Base-by-base conservation (phyloP, 2,888 invertebrate genomes). In the Perithous albicinctus region DNA sequence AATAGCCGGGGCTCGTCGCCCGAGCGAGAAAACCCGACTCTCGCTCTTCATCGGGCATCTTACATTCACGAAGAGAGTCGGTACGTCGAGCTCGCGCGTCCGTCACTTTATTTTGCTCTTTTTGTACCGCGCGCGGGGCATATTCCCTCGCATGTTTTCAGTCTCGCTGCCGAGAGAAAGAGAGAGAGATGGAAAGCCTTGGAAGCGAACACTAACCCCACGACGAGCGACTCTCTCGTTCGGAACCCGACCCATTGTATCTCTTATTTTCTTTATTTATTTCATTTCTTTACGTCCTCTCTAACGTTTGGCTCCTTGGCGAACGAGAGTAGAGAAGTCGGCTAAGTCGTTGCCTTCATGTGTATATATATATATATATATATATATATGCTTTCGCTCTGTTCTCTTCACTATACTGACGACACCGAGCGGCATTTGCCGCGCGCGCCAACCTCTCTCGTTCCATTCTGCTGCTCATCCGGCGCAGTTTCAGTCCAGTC, bases 141-240 rank as follows among this genome's bases (percentile, higher is more conserved):
- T 72, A 59, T n/a, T 59, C 67, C 66, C 51, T 23, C 73, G 48
- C 74, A 84, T 82, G 67, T 77, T 61, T n/a, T n/a, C n/a, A n/a
- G n/a, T n/a, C n/a, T 74, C 69, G 73, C 46, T 51, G 32, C 66
- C n/a, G 15, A 15, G 26, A n/a, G 54, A 54, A 26, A 10, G 54
- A n/a, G 56, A n/a, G 56, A 26, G 29, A 63, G 56, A 18, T 72
- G 80, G n/a, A n/a, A n/a, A 85, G 83, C 86, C 87, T 88, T 88
- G 87, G 85, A 85, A 84, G 84, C 85, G 87, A 84, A 63, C 87
- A 84, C 85, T 87, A 85, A 87, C 87, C 87, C 84, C 82, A 78
- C 59, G 51, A n/a, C n/a, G n/a, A n/a, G n/a, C n/a, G 61, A 35
- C 43, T 70, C 75, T 67, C 67, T 54, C 23, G 35, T 8, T 10